phyloP scores from a whole-genome alignment of 2,113 vertebrate genomes.

The Macroglossus sobrinus region DNA sequence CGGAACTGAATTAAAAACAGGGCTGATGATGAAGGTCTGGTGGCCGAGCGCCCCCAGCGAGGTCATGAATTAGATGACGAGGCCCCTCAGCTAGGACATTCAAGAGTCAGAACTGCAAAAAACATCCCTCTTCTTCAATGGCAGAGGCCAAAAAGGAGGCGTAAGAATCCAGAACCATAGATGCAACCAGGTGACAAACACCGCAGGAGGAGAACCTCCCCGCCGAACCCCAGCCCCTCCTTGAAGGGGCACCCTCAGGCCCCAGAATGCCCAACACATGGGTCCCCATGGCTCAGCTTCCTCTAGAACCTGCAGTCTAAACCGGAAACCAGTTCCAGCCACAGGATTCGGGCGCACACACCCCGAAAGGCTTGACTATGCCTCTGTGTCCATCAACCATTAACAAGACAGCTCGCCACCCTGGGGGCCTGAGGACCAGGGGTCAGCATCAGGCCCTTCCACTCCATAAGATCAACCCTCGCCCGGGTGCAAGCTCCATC shows the following conservation, averaged over 20 bases:
- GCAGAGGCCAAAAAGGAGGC: not conserved
- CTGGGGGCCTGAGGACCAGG: fast-evolving
- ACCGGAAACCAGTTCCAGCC: not conserved
- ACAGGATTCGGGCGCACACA: fast-evolving
- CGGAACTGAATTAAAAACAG: not conserved
- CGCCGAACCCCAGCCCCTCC: not conserved
- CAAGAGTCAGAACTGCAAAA: not conserved
- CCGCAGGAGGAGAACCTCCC: not conserved
- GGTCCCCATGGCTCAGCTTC: too few species aligned
- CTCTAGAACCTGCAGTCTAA: not conserved
- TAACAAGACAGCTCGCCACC: not conserved
- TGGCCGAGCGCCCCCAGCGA: not conserved
- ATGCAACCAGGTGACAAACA: not conserved
- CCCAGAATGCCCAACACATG: not conserved
- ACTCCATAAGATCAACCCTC: not conserved
- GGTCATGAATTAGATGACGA: not conserved
- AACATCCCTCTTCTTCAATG: not conserved
- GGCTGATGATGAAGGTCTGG: not conserved
- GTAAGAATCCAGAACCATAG: not conserved
- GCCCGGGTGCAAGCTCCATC: fast-evolving
- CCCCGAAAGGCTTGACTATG: fast-evolving
- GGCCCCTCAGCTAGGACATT: not conserved
- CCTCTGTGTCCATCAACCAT: not conserved
- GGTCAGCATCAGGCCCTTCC: not conserved
- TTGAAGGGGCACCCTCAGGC: not conserved